A percentile compares a stretch with the other conserved stretches of the same genome.
phyloP scores from a whole-genome alignment of 2,888 invertebrate genomes.

The Endomychus coccineus region DNA sequence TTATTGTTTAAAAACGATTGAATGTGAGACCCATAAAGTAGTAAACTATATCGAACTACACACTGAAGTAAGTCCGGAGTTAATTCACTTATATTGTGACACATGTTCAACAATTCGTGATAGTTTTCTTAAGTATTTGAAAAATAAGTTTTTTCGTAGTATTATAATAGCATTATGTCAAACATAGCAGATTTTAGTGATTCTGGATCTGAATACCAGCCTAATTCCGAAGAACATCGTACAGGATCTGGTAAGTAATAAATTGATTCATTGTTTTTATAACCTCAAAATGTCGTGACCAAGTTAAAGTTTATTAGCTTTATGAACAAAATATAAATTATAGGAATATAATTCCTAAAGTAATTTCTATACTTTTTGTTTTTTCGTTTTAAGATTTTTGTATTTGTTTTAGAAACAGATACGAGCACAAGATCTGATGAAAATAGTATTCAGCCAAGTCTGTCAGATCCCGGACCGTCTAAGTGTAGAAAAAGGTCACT shows the following conservation, averaged over 20 bases:
- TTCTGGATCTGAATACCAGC: conserved; percentile 19
- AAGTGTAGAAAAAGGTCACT: conserved; percentile 10
- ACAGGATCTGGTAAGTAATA: conserved; percentile 10
- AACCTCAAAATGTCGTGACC: conserved; percentile 17
- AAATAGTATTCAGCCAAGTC: conserved; percentile 17
- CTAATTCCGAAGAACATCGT: conserved; percentile 16
- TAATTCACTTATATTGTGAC: no score
- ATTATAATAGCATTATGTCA: conserved; percentile 5
- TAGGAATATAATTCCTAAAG: conserved; percentile 7
- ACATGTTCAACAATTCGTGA: no score
- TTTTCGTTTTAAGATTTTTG: conserved; percentile 13
- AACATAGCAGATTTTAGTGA: conserved; percentile 16
- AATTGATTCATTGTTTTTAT: conserved; percentile 18
- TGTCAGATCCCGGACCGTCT: conserved; percentile 13
- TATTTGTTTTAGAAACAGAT: conserved; percentile 18
- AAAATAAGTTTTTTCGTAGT: conserved; percentile 3
- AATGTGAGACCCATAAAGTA: no score
- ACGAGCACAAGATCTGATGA: conserved; percentile 17
- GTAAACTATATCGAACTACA: no score
- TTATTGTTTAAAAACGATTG: no score
- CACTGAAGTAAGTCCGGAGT: no score
- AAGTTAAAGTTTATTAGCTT: conserved; percentile 5
- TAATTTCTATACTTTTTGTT: conserved; percentile 1
- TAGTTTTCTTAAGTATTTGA: conserved; percentile 2
- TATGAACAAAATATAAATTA: conserved; percentile 2